These are phyloP conservation scores for Spermophilus dauricus DNA, from an alignment of 2,113 vertebrate genomes.

Conservation along the genomic window DNA sequence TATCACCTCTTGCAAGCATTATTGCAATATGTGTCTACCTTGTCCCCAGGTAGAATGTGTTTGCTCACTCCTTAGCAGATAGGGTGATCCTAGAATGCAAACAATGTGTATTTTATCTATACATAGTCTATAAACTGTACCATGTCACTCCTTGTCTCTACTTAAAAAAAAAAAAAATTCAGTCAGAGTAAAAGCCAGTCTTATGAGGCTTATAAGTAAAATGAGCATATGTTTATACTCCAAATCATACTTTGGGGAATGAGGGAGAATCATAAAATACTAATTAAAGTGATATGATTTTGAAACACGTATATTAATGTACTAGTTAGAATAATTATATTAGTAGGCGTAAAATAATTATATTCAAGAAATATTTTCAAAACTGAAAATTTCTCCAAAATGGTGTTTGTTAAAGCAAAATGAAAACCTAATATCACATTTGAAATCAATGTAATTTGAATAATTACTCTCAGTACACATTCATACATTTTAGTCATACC, in stretches of 20 bases:
- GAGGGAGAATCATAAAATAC: background rate
- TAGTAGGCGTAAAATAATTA: background rate
- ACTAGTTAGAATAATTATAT: conserved; percentile 16
- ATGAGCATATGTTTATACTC: background rate
- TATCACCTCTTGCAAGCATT: background rate
- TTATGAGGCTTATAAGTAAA: background rate
- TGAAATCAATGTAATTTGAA: background rate
- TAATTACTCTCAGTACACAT: background rate
- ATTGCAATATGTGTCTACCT: background rate
- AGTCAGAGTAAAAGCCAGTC: background rate
- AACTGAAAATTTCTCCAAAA: background rate
- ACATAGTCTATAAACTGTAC: background rate
- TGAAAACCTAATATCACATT: background rate
- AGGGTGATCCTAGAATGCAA: background rate
- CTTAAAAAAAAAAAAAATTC: background rate
- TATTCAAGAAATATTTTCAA: background rate
- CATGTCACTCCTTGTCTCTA: background rate
- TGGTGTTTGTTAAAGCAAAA: background rate
- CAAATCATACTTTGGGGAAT: background rate
- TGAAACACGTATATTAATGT: background rate
- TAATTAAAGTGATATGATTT: background rate
- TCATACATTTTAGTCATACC: background rate
- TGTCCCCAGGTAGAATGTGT: background rate
- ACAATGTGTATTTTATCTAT: background rate
- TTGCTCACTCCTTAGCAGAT: background rate